Evolutionary conservation across 2,113 vertebrate genomes (phyloP), one percentile per base, ranked within the genome.

Genomic region (Marcusenius ussheri): DNA sequence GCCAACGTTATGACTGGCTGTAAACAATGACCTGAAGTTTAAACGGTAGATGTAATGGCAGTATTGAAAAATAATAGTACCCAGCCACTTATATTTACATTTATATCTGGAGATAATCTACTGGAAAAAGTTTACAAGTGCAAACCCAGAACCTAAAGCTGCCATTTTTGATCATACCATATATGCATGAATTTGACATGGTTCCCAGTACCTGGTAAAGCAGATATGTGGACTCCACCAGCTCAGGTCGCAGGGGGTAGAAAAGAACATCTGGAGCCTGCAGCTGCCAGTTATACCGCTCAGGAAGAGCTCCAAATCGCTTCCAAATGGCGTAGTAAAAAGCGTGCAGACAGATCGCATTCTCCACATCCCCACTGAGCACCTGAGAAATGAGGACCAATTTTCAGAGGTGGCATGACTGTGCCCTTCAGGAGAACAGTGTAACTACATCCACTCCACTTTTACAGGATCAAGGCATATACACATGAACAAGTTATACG

Each of bases 321-420:
- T 98, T 99, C 99, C 99, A 99, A 58, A 99, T 98, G 93, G 98
- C 98, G 27, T 99, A 99, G 94, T 99, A 99, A 93, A 99, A 99
- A 91, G 99, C 98, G 42, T 99, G 99, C 13, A 99, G 97, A 93
- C 99, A 99, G 94, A 99, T 99, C 42, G 98, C 99, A 58, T 99
- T 98, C 93, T 99, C 99, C 90, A 99, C 96, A 87, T 99, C 98
- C 27, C 98, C 98, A 91, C 96, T 98, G 93, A 99, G 93, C 88
- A 99, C 98, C 98, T 99, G 51, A 4, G 90, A 17, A 53, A 24
- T 58, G 89, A 42, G 90, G 15, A 70, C 9, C 39, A 1, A 11
- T n/a, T 86, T 89, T 50, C 90, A 51, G 62, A 42, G 39, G 19
- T 8, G 2, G 5, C 21, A 4, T 0, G 5, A 84, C 42, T 77